A percentile compares a stretch with the other conserved stretches of the same genome.
Conservation (phyloP, 1,140 invertebrate species). For the Drosophila sucinea region DNA sequence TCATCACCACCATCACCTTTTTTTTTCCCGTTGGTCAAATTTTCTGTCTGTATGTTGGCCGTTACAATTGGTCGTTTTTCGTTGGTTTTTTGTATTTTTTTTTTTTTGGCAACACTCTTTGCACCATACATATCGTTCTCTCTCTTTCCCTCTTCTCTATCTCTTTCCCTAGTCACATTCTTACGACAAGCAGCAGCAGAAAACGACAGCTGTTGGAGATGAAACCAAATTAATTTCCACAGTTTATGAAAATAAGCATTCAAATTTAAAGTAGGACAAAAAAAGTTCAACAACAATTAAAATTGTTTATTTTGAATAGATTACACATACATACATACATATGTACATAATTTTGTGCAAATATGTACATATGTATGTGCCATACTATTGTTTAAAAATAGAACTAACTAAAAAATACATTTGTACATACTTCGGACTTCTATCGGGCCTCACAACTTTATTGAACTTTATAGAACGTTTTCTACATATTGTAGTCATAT, state of each 20-base stretch:
- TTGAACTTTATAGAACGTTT: too few species aligned
- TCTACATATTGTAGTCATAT: too few species aligned
- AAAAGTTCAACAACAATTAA: background rate
- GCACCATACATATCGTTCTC: slow-evolving; percentile 4
- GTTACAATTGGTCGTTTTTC: slow-evolving; percentile 59
- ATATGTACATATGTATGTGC: too few species aligned
- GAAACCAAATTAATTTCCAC: background rate
- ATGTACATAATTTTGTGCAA: too few species aligned
- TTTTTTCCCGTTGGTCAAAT: slow-evolving; percentile 52
- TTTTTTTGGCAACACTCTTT: slow-evolving; percentile 58
- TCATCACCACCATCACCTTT: slow-evolving; percentile 54
- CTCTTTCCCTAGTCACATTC: slow-evolving; percentile 25
- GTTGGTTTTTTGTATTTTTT: background rate
- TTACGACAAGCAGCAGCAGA: slow-evolving; percentile 12
- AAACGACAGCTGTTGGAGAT: slow-evolving; percentile 18
- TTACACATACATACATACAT: too few species aligned
- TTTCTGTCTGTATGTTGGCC: slow-evolving; percentile 39
- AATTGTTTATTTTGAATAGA: background rate
- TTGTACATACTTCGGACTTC: too few species aligned
- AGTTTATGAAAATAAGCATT: background rate
- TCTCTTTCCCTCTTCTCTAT: background rate
- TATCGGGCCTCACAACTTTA: too few species aligned
- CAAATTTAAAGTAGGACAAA: background rate
- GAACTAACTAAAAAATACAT: too few species aligned
- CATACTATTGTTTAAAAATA: too few species aligned